Base-by-base conservation (phyloP, 1,140 invertebrate species). In the Caenorhabditis remanei region DNA sequence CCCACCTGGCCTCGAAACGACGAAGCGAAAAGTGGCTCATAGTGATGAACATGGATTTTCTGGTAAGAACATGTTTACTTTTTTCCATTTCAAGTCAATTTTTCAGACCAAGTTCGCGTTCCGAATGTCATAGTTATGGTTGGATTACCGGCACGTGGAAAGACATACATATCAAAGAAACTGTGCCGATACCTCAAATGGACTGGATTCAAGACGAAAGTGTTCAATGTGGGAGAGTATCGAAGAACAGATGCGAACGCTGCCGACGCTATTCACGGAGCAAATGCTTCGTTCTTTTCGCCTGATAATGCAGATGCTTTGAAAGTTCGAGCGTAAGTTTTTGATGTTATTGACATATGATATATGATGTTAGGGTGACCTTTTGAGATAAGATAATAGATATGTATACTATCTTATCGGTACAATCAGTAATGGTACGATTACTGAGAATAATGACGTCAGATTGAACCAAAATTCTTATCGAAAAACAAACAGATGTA, bases 111-210 rank as follows among this genome's bases (percentile, higher is more conserved):
- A 86, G 91, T 92, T 43, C 91, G 91, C 14, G 90, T 92, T 16
- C 91, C 91, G 9, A 93, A 93, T 89, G 97, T 99, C 55, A 99
- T 99, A 91, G 97, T 97, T 0, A 98, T 99, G 97, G 98, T 99
- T 13, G 98, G 98, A 8, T 93, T 99, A 90, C 98, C 98, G 14
- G 97, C 96, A 4, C 94, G 96, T 43, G 96, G 96, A 21, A 99
- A 99, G 94, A 99, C 98, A 0, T 99, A 99, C 93, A 99, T 99
- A 90, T 97, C 97, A 7, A 98, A 99, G 93, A 99, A 99, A 93
- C 84, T 92, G 14, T 93, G 92, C 82, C 58, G 91, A 53, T 92
- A 92, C 85, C 83, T 92, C 4, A 92, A 92, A 82, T 92, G 92
- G 91, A 92, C 91, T 71, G 91, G 91, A 79, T 91, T 92, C 71